Percentiles rank a stretch among this genome's conserved stretches.
phyloP scores from a whole-genome alignment of 2,797 vertebrate genomes.

The Girardinus metallicus region DNA sequence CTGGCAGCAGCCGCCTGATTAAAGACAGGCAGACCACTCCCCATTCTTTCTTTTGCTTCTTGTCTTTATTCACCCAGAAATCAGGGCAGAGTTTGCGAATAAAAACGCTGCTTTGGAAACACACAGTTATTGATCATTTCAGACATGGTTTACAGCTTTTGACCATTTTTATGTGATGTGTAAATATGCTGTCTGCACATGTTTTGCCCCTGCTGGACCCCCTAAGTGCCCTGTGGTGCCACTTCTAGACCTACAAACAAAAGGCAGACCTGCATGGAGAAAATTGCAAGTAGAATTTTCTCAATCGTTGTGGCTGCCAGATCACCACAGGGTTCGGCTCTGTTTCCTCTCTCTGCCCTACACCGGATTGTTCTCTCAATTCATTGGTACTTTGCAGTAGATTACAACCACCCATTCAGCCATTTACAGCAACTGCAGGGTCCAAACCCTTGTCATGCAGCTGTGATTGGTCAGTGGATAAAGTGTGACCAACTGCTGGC shows the following conservation, averaged over 20 bases:
- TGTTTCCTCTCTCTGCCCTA: constrained; percentile 16
- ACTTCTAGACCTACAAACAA: constrained; percentile 78
- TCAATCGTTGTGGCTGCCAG: constrained; percentile 53
- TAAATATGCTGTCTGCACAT: constrained; percentile 1
- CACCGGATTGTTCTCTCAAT: constrained; percentile 33
- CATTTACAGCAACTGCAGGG: constrained; percentile 14
- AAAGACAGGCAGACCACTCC: constrained; percentile 46
- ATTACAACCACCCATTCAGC: constrained; percentile 14
- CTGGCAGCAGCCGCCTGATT: constrained; percentile 60
- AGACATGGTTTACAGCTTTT: constrained; percentile 3
- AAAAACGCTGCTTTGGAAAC: constrained; percentile 7
- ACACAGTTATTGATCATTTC: not conserved
- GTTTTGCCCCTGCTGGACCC: constrained; percentile 7
- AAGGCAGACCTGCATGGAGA: constrained; percentile 75
- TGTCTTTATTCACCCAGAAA: constrained; percentile 7
- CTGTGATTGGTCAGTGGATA: constrained; percentile 36
- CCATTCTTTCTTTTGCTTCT: constrained; percentile 3
- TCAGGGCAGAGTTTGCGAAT: constrained; percentile 7
- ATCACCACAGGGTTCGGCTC: constrained; percentile 35
- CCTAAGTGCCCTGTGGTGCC: constrained; percentile 61
- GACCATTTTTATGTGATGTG: not conserved
- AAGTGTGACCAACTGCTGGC: constrained; percentile 10
- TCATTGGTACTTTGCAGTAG: constrained; percentile 22
- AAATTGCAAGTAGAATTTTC: constrained; percentile 68
- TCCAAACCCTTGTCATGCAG: constrained; percentile 14